Evolutionary conservation across 2,797 vertebrate genomes (phyloP).

Genomic region (Macropodus opercularis): DNA sequence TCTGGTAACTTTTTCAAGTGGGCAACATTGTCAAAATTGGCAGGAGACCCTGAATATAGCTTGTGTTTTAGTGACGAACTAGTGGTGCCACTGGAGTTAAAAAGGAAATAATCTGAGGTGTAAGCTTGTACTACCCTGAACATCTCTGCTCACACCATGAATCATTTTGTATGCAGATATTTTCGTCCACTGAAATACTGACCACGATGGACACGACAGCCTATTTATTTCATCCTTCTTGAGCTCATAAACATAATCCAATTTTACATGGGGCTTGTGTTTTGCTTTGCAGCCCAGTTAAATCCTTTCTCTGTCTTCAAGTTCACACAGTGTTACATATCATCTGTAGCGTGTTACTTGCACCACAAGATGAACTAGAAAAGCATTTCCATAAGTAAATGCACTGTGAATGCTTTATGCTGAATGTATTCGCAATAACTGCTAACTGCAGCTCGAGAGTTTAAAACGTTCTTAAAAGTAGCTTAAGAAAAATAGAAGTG

Average conservation of each 20-base stretch:
- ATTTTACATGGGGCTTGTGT: constrained; percentile 11
- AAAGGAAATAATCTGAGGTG: constrained; percentile 33
- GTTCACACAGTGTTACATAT: background rate
- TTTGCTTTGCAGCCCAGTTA: constrained; percentile 6
- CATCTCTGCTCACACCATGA: constrained; percentile 1
- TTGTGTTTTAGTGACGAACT: constrained; percentile 18
- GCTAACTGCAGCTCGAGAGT: too few species aligned
- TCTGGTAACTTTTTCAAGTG: constrained; percentile 16
- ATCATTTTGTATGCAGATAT: constrained; percentile 13
- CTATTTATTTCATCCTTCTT: background rate
- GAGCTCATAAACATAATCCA: constrained; percentile 9
- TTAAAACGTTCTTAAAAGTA: too few species aligned
- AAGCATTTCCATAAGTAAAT: too few species aligned
- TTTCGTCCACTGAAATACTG: background rate
- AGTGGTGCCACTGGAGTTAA: constrained; percentile 26
- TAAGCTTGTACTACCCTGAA: constrained; percentile 12
- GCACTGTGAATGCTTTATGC: too few species aligned
- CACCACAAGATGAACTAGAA: constrained; percentile 7
- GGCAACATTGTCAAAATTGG: constrained; percentile 9
- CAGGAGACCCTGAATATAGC: constrained; percentile 11
- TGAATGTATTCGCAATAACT: too few species aligned
- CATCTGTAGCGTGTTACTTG: background rate
- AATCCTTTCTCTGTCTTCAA: background rate
- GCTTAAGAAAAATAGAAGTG: too few species aligned
- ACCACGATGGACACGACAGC: background rate